Conservation (phyloP, 2,888 invertebrate genomes). For the Hecatera dysodea region DNA sequence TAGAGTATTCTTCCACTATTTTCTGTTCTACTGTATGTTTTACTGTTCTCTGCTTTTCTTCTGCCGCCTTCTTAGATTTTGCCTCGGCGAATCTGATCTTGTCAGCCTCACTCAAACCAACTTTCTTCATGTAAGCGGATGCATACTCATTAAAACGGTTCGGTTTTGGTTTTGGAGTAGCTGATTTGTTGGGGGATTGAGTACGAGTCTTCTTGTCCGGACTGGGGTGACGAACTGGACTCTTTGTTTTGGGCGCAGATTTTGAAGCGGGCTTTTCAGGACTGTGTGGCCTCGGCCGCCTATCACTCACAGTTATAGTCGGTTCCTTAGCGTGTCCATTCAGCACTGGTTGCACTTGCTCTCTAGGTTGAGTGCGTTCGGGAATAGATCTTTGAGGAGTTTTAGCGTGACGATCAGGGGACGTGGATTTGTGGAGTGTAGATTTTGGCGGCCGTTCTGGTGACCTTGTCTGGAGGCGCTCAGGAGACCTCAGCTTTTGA, state of each 20-base stretch:
- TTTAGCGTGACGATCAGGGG: conserved; percentile 76
- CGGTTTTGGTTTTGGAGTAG: conserved; percentile 79
- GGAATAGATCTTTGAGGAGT: conserved; percentile 65
- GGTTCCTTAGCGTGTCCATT: conserved; percentile 80
- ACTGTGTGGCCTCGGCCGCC: conserved; percentile 74
- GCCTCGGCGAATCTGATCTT: conserved; percentile 76
- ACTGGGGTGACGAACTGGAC: conserved; percentile 80
- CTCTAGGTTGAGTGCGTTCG: conserved; percentile 68
- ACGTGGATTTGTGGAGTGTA: conserved; percentile 68
- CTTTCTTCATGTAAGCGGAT: conserved; percentile 88
- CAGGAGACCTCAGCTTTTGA: conserved; percentile 73
- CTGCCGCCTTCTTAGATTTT: conserved; percentile 73
- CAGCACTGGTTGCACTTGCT: conserved; percentile 64
- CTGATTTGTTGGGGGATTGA: conserved; percentile 80
- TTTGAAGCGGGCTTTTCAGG: conserved; percentile 78
- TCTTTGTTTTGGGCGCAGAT: conserved; percentile 69
- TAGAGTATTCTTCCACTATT: conserved; percentile 72
- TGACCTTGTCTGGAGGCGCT: conserved; percentile 70
- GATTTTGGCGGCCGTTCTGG: conserved; percentile 72
- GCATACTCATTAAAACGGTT: conserved; percentile 88
- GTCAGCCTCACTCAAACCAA: conserved; percentile 82
- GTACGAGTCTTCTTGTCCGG: conserved; percentile 84
- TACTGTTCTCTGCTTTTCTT: conserved; percentile 66
- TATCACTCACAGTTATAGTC: conserved; percentile 65
- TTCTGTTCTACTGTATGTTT: conserved; percentile 72